These are phyloP conservation scores for Clepsis dumicolana DNA, from an alignment of 2,888 invertebrate genomes.

Conservation along the genomic window DNA sequence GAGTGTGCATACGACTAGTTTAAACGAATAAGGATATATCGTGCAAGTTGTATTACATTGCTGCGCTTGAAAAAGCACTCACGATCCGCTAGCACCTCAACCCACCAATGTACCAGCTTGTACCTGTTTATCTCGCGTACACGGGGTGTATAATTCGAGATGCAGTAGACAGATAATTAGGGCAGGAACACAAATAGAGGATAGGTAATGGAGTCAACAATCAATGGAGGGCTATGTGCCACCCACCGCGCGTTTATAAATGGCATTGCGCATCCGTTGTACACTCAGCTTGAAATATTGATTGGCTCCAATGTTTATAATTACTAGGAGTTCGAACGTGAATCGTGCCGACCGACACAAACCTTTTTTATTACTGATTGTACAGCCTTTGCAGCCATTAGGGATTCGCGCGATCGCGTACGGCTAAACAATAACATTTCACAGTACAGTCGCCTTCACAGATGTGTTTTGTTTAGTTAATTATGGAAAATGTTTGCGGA, in stretches of 20 bases:
- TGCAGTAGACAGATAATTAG: conserved; percentile 32
- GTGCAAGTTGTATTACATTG: not conserved
- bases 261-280: conserved; percentile 73
- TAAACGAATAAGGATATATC: not conserved
- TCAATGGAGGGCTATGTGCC: conserved; percentile 64
- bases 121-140: not conserved
- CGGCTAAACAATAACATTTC: conserved; percentile 13
- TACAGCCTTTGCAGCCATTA: conserved; percentile 11
- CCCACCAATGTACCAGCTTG: not conserved
- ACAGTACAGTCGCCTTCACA: too few relatives aligned
- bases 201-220: conserved; percentile 51
- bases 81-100: not conserved
- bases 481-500: too few relatives aligned
- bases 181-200: conserved; percentile 42
- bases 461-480: too few relatives aligned
- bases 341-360: not conserved
- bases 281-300: conserved; percentile 42
- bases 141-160: not conserved
- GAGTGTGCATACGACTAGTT: not conserved
- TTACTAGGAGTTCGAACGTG: not conserved
- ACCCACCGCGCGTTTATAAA: conserved; percentile 76
- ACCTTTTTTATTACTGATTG: not conserved
- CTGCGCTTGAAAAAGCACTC: not conserved
- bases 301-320: not conserved
- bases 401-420: conserved; percentile 10